Evolutionary conservation across 2,888 invertebrate genomes (phyloP), one percentile per base, ranked within the genome.

Genomic region (Apodemia zela): DNA sequence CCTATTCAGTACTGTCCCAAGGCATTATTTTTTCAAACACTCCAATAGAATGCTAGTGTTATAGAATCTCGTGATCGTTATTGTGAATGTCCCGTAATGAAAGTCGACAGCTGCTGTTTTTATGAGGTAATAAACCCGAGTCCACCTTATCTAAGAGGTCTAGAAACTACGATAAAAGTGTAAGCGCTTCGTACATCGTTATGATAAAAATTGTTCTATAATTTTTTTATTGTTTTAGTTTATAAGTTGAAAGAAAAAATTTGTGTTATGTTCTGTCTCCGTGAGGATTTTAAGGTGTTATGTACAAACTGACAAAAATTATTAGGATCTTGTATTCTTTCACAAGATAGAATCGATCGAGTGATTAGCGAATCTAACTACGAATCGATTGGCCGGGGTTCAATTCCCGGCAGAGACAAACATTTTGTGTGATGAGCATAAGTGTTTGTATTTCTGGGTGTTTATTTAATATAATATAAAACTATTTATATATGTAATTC

Each of bases 21-120:
- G 13, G 21, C 6, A 51, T 54, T 21, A 21, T 21, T 49, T 49
- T 49, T 18, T 18, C 18, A 25, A 54, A 13, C 15, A 11, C 13
- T 25, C 15, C 25, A 21, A 21, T 54, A 21, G 25, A 54, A 54
- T 54, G 18, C 42, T 54, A 25, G 13, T 25, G 25, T 13, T 54
- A 21, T 21, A 33, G 59, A 6, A 38, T 35, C 15, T 38, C 13
- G 38, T 18, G 18, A 35, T 59, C 38, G 35, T 59, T 59, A 60
- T 67, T 57, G 60, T 60, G 33, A 60, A 51, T 21, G 66, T 65
- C 54, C 60, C 49, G 62, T 67, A 66, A 69, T 67, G 67, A 65
- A 66, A 66, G 65, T 61, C 60, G 63, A 66, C 66, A 69, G 63
- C 67, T 69, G 68, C 63, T 63, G 60, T 57, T 63, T 68, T 67